Conservation (phyloP, 1,140 invertebrate species). For the Coelopa frigida region DNA sequence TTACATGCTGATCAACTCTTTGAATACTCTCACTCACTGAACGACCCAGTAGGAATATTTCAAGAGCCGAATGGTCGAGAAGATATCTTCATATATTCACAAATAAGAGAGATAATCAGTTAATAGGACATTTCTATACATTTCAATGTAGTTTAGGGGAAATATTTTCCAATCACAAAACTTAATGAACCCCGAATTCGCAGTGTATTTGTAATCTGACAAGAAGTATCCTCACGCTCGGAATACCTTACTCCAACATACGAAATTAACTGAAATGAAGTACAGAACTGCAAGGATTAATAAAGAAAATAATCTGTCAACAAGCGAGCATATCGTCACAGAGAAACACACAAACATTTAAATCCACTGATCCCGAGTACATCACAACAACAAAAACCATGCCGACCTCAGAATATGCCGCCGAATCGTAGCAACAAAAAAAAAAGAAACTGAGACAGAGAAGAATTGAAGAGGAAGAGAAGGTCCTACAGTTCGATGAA, state of each 20-base stretch:
- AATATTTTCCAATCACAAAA: constrained; percentile 1
- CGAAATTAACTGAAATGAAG: background rate
- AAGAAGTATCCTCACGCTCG: background rate
- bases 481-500: constrained; percentile 4
- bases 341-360: background rate
- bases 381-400: too few species aligned
- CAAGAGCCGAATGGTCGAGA: too few species aligned
- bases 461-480: background rate
- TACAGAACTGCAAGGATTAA: constrained; percentile 7
- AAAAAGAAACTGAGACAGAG: constrained; percentile 5
- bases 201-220: background rate
- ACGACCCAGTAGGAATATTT: too few species aligned
- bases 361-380: background rate
- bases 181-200: background rate
- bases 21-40: too few species aligned
- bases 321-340: constrained; percentile 4
- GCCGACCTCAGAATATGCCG: too few species aligned
- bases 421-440: too few species aligned
- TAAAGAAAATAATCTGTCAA: constrained; percentile 11
- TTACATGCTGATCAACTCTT: too few species aligned
- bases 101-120: too few species aligned
- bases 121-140: background rate
- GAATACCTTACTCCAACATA: background rate
- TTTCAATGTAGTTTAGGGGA: constrained; percentile 5
- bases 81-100: too few species aligned